phyloP scores from a whole-genome alignment of 1,140 invertebrate species.

The Idris sp. region DNA sequence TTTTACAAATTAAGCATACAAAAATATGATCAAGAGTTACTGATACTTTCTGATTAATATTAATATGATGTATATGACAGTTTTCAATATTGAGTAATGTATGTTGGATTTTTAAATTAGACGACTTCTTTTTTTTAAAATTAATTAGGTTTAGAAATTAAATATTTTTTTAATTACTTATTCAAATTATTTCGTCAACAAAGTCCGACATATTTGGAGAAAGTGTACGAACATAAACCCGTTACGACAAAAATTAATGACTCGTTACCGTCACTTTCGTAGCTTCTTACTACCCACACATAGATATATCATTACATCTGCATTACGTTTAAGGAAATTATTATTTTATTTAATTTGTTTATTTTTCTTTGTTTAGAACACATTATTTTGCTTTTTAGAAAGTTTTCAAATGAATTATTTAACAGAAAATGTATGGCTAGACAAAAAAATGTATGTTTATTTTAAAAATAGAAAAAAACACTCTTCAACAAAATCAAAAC shows the following conservation, averaged over 20 bases:
- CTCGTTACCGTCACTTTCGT: slow-evolving; percentile 33
- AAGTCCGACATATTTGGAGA: slow-evolving; percentile 20
- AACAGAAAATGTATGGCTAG: no score
- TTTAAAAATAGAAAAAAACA: no score
- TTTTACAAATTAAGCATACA: slow-evolving; percentile 64
- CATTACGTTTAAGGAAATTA: slow-evolving; percentile 7
- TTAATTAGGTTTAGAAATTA: no score
- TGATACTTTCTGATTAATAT: slow-evolving; percentile 28
- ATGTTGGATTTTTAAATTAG: background rate
- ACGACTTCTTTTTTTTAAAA: no score
- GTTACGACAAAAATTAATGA: slow-evolving; percentile 30
- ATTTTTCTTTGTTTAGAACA: no score
- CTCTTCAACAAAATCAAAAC: no score
- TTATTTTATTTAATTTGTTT: no score
- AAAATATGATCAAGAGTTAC: slow-evolving; percentile 38
- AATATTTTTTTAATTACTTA: slow-evolving; percentile 6
- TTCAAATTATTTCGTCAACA: slow-evolving; percentile 5
- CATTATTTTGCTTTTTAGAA: no score
- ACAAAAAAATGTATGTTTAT: no score
- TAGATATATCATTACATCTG: slow-evolving; percentile 5
- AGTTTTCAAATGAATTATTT: no score
- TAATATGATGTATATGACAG: slow-evolving; percentile 11
- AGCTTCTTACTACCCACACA: slow-evolving; percentile 2
- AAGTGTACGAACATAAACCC: slow-evolving; percentile 14
- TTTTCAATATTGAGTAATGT: slow-evolving; percentile 1